Percentiles rank a stretch among this genome's conserved stretches.
Evolutionary conservation across 2,113 vertebrate genomes (phyloP).

Genomic region (Nothobranchius kuhntae): DNA sequence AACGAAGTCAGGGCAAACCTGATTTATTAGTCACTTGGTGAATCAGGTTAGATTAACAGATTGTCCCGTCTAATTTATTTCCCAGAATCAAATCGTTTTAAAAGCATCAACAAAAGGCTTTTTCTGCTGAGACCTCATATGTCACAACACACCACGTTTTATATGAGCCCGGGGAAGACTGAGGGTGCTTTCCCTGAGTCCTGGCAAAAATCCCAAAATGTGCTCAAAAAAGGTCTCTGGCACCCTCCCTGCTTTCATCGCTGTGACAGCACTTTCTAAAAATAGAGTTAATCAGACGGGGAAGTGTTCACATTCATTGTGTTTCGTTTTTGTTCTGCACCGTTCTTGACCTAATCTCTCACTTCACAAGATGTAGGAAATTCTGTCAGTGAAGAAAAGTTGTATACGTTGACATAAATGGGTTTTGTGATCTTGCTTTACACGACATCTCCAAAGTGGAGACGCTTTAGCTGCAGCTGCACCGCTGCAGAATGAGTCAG

Average conservation of each 20-base stretch:
- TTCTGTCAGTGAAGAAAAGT: no score
- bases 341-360: no score
- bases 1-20: slow-evolving; percentile 19
- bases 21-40: slow-evolving; percentile 45
- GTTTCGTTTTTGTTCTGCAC: no score
- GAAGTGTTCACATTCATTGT: no score
- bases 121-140: slow-evolving; percentile 33
- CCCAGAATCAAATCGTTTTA: slow-evolving; percentile 42
- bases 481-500: no score
- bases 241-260: slow-evolving; percentile 27
- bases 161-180: slow-evolving; percentile 29
- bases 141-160: slow-evolving; percentile 46
- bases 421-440: no score
- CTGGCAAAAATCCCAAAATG: slow-evolving; percentile 51
- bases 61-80: slow-evolving; percentile 51
- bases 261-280: slow-evolving; percentile 8
- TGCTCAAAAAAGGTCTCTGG: slow-evolving; percentile 45
- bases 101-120: slow-evolving; percentile 62
- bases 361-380: no score
- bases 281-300: background rate
- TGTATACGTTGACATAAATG: no score
- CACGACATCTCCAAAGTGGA: no score
- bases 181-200: slow-evolving; percentile 34
- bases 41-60: slow-evolving; percentile 62
- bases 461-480: no score